These are phyloP conservation scores for Odocoileus hemionus DNA, from an alignment of 2,113 vertebrate species.

Conservation along the genomic window DNA sequence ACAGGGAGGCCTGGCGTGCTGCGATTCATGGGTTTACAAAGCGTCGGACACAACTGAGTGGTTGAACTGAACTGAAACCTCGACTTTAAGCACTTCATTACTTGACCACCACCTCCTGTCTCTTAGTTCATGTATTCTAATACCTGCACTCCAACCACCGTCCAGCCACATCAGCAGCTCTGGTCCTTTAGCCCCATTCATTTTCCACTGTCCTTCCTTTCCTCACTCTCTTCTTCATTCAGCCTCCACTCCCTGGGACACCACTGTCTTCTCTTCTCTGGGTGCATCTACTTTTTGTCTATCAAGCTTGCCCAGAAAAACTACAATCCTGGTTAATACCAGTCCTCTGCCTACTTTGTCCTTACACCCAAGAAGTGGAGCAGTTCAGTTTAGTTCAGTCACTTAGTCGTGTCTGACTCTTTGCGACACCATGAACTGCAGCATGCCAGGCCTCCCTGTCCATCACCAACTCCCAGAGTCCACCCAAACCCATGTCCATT, in stretches of 20 bases:
- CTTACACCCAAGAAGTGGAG: not conserved
- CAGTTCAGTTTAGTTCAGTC: no score
- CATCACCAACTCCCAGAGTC: no score
- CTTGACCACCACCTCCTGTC: not conserved
- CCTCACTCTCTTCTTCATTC: not conserved
- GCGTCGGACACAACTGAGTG: no score
- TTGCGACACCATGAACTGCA: no score
- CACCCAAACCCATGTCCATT: no score
- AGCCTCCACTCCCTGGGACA: not conserved
- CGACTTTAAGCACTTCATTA: not conserved
- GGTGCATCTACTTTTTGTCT: not conserved
- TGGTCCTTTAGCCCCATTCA: not conserved
- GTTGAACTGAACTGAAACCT: not conserved
- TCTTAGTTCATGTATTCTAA: not conserved
- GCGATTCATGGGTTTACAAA: no score
- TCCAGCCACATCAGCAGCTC: not conserved
- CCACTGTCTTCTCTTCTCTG: not conserved
- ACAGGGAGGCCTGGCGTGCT: no score
- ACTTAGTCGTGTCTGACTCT: no score
- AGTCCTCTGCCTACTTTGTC: not conserved
- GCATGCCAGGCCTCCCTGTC: no score
- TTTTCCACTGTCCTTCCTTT: not conserved
- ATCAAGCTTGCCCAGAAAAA: not conserved
- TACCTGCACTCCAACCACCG: not conserved
- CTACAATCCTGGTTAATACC: not conserved